Evolutionary conservation across 1,140 invertebrate genomes (phyloP), one percentile per base, ranked within the genome.

Genomic region (Neuroterus valhalla): DNA sequence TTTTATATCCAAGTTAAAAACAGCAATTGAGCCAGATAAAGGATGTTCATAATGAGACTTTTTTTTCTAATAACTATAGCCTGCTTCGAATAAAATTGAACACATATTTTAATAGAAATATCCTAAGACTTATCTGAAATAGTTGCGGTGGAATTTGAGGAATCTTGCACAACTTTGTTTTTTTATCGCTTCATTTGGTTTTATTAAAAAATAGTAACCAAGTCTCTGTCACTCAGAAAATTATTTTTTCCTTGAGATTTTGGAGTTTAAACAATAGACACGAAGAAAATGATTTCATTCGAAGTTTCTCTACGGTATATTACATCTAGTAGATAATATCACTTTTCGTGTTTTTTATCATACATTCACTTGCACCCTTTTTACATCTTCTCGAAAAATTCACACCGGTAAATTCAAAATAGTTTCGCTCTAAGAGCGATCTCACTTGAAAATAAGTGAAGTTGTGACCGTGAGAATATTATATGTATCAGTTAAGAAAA

Each of bases 161-260:
- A 62, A 38, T 62, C n/a, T 14, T 23, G 52, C 52, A 62, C 11
- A 62, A 31, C 8, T 26, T 23, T 31, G 26, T 31, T 50, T 50
- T 21, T 50, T 50, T 31, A 31, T 62, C n/a, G 17, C 48, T 52
- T 68, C 19, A 43, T 55, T 45, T 70, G 19, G 42, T 52, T 45
- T 31, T 68, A 66, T 68, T n/a, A 11, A 44, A 44, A 52, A 70
- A 79, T 81, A 73, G 43, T 14, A 38, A 62, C 55, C 55, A 62
- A 62, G 55, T 62, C 21, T 62, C 26, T 62, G 14, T 62, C 26
- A 62, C 31, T 62, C 21, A 38, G 31, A 21, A 55, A 6, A 62
- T 12, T 62, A n/a, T n/a, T 26, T 62, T 23, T n/a, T 6, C 2
- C 31, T 15, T 1, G 12, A 50, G 0, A 31, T 62, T 31, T 38